These are phyloP conservation scores for Nothocercus julius DNA, from an alignment of 2,113 vertebrate species.

Conservation along the genomic window DNA sequence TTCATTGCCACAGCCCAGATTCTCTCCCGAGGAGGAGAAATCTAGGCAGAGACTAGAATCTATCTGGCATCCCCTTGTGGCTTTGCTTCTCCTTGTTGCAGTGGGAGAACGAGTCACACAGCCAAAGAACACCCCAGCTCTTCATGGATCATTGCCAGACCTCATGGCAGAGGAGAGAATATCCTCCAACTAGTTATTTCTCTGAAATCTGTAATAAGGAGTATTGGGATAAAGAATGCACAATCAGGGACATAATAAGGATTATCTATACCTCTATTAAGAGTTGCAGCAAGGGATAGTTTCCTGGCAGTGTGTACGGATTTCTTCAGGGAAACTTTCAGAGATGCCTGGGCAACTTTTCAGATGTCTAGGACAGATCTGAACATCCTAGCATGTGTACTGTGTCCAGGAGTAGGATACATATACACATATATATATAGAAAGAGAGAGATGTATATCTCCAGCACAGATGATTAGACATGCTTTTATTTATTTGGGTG, in stretches of 20 bases:
- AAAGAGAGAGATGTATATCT: neutral
- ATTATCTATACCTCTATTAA: neutral
- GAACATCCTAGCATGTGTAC: neutral
- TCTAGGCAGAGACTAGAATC: constrained; percentile 13
- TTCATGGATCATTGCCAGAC: accelerated
- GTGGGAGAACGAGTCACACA: accelerated
- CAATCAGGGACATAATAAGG: accelerated
- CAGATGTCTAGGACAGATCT: accelerated
- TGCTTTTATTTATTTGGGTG: neutral
- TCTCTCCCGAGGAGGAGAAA: constrained; percentile 36
- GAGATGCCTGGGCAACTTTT: neutral
- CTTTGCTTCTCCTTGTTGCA: constrained; percentile 30
- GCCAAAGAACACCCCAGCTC: neutral
- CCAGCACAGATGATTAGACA: neutral
- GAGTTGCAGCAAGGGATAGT: neutral
- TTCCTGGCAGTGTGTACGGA: neutral
- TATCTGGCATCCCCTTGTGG: constrained; percentile 69
- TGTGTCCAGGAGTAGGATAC: neutral
- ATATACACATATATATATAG: accelerated
- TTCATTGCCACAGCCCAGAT: constrained; percentile 57
- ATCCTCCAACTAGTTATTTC: neutral
- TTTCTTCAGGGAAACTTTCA: too few relatives aligned
- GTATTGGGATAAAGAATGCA: neutral
- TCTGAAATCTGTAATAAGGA: neutral
- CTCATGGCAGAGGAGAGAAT: neutral